Base-by-base conservation (phyloP, 2,888 invertebrate species). In the Leucophora obtusa region DNA sequence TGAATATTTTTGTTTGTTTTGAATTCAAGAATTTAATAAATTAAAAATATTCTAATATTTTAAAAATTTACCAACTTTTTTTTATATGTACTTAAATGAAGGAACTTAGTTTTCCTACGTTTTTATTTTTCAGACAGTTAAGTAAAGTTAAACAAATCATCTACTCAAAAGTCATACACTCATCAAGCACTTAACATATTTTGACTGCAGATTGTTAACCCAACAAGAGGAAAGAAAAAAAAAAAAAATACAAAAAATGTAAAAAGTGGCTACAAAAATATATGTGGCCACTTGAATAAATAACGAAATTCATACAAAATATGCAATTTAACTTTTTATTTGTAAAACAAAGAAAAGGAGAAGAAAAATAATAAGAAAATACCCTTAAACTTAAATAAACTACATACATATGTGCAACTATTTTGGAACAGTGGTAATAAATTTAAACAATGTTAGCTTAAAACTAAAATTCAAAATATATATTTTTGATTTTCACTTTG, bases 221-320 rank as follows among this genome's bases (percentile, higher is more conserved):
- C 33, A 33, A 18, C 54, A 59, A 58, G 56, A 72, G 33, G 7
- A 21, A 54, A 1, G 28, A 28, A 7, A 7, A 28, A 28, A 70
- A 51, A 24, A 15, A 1, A 60, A 58, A 70, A 70, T 15, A 18
- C 14, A 47, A 10, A 70, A 59, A 51, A 65, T 7, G 0, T n/a
- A 15, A 51, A 75, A n/a, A 38, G 28, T 14, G 28, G 35, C 18
- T 43, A 71, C 18, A 53, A 33, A 76, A 54, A 35, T 60, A 38
- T 60, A 50, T 58, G 28, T 62, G 66, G 62, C 70, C 77, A 77
- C 80, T 80, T 80, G 76, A 80, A 80, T 80, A 69, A 65, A 72
- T 80, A 72, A 80, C 43, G 70, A 65, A 69, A 74, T 53, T 60
- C 51, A 14, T 28, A 47, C 51, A 63, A 76, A 68, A 80, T 72